These are phyloP conservation scores for Monochamus saltuarius DNA, from an alignment of 1,140 invertebrate species.

Conservation along the genomic window DNA sequence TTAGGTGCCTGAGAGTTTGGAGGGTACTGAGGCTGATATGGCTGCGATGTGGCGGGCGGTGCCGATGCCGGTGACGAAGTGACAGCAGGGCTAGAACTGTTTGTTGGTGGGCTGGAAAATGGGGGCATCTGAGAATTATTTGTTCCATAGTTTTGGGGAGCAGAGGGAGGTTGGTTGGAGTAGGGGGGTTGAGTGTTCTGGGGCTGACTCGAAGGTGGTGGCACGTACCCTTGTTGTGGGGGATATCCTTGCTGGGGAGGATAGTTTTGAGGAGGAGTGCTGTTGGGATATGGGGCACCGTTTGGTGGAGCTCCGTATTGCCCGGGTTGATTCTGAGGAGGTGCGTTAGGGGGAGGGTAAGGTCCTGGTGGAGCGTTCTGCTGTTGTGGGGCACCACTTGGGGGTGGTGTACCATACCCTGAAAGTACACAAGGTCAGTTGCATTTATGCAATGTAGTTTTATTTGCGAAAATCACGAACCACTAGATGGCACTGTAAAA, in stretches of 20 bases:
- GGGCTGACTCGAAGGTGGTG: constrained; percentile 35
- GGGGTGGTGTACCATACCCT: constrained; percentile 15
- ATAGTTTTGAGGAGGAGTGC: constrained; percentile 52
- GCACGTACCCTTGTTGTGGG: constrained; percentile 37
- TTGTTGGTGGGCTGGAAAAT: constrained; percentile 43
- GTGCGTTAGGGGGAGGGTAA: constrained; percentile 3
- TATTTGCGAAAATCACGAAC: background rate
- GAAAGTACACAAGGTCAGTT: constrained; percentile 6
- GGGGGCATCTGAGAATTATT: constrained; percentile 47
- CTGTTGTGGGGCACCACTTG: constrained; percentile 4
- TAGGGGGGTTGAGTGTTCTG: constrained; percentile 46
- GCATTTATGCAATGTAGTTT: background rate
- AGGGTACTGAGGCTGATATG: constrained; percentile 45
- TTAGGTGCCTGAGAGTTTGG: constrained; percentile 48
- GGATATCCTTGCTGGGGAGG: constrained; percentile 46
- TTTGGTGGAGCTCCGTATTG: constrained; percentile 22
- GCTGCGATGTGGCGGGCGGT: constrained; percentile 34
- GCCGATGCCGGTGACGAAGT: constrained; percentile 36
- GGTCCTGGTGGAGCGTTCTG: constrained; percentile 1
- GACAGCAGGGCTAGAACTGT: constrained; percentile 40
- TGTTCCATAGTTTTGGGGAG: constrained; percentile 49
- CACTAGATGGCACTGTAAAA: too few species aligned
- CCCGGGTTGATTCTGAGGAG: constrained; percentile 37
- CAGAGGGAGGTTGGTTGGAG: constrained; percentile 33
- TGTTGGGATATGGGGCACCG: constrained; percentile 41